Evolutionary conservation across 1,140 invertebrate genomes (phyloP).

Genomic region (Trachymyrmex septentrionalis): DNA sequence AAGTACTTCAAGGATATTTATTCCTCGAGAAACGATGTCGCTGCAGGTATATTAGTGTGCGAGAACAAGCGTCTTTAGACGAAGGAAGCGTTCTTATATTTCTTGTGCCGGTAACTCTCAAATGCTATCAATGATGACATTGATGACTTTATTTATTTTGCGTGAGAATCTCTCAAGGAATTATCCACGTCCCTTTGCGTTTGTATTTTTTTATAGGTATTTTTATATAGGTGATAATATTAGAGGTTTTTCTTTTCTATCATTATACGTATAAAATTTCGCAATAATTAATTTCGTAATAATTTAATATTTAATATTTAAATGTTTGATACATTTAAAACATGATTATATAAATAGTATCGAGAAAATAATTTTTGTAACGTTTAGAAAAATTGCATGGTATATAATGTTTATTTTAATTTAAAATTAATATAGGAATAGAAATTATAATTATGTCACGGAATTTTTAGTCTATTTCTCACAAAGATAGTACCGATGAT

Average conservation of each 20-base stretch:
- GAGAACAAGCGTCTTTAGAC: slow-evolving; percentile 6
- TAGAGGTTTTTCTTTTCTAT: not conserved
- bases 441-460: not conserved
- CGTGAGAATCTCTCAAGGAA: slow-evolving; percentile 1
- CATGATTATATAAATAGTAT: not conserved
- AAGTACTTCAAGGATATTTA: slow-evolving; percentile 1
- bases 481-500: no score
- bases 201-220: not conserved
- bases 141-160: slow-evolving; percentile 30
- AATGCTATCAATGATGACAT: slow-evolving; percentile 28
- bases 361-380: not conserved
- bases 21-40: slow-evolving; percentile 12
- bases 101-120: not conserved
- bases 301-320: not conserved
- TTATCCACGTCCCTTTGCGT: not conserved
- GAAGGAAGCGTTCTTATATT: not conserved
- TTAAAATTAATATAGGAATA: not conserved
- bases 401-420: not conserved
- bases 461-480: no score
- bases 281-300: slow-evolving; percentile 10
- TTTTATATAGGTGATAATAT: not conserved
- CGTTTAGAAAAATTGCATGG: not conserved
- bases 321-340: not conserved
- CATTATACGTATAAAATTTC: not conserved
- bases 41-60: not conserved